Evolutionary conservation across 2,888 invertebrate genomes (phyloP).

Genomic region (Sesamia inferens): DNA sequence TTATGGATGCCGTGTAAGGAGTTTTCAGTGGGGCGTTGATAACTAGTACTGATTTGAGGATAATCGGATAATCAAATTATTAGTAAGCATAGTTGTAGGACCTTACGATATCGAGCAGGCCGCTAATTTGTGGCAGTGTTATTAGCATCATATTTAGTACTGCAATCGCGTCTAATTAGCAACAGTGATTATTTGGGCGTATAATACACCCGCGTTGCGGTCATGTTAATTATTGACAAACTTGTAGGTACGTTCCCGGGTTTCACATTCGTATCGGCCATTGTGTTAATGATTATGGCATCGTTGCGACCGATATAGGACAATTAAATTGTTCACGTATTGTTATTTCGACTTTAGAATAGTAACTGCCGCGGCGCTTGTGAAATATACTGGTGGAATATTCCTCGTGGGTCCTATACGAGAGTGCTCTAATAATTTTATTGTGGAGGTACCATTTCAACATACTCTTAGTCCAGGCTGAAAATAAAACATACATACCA

Average conservation of each 20-base stretch:
- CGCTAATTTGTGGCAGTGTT: constrained; percentile 57
- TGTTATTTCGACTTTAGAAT: constrained; percentile 55
- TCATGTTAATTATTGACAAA: constrained; percentile 72
- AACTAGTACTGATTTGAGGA: constrained; percentile 42
- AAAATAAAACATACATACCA: neutral
- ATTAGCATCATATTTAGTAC: constrained; percentile 65
- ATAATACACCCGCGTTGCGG: constrained; percentile 66
- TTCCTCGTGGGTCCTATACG: constrained; percentile 38
- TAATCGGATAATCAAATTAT: constrained; percentile 12
- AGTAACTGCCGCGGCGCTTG: constrained; percentile 6
- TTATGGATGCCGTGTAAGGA: constrained; percentile 65
- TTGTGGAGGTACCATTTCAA: constrained; percentile 4
- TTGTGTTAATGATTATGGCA: constrained; percentile 67
- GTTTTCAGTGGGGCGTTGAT: constrained; percentile 59
- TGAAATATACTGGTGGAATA: constrained; percentile 24
- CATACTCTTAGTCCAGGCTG: neutral
- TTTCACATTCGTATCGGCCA: constrained; percentile 56
- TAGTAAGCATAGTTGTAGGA: neutral
- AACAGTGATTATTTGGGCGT: constrained; percentile 68
- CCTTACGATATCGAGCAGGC: constrained; percentile 21
- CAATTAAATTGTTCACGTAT: constrained; percentile 61
- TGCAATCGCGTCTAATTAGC: constrained; percentile 69
- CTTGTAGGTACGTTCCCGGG: constrained; percentile 55
- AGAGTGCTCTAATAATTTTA: constrained; percentile 10
- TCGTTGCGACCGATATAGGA: constrained; percentile 62